Evolutionary conservation across 2,888 invertebrate genomes (phyloP).

Genomic region (Eupsilia transversa): DNA sequence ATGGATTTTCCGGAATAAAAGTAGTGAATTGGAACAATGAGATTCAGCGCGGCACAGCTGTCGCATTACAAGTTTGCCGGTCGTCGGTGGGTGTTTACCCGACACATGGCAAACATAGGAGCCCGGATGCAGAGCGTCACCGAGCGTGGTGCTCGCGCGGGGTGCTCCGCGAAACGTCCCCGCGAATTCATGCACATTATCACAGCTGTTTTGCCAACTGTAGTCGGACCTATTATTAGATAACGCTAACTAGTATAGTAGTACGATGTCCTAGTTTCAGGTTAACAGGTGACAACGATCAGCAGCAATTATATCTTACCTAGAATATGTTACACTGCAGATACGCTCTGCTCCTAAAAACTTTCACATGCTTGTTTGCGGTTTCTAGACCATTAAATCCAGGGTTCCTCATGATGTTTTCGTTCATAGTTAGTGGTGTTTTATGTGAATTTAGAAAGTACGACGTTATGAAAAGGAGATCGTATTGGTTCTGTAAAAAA

Average conservation of each 20-base stretch:
- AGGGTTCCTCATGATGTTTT: constrained; percentile 8
- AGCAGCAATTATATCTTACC: constrained; percentile 33
- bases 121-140: constrained; percentile 29
- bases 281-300: constrained; percentile 48
- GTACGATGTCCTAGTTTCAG: constrained; percentile 45
- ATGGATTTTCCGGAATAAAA: constrained; percentile 74
- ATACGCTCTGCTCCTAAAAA: constrained; percentile 1
- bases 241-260: constrained; percentile 62
- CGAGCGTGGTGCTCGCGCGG: constrained; percentile 36
- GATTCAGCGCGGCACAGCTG: constrained; percentile 79
- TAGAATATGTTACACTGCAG: background rate
- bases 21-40: constrained; percentile 78
- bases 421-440: background rate
- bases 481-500: background rate
- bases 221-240: constrained; percentile 67
- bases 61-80: constrained; percentile 75
- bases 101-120: constrained; percentile 71
- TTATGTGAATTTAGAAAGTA: background rate
- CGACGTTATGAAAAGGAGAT: background rate
- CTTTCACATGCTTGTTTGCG: constrained; percentile 19
- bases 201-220: constrained; percentile 69
- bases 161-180: constrained; percentile 48
- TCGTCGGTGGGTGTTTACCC: constrained; percentile 70
- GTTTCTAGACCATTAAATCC: constrained; percentile 29
- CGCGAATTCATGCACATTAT: constrained; percentile 64